Conservation (phyloP, 2,113 vertebrate genomes). For the Sakesphorus luctuosus region DNA sequence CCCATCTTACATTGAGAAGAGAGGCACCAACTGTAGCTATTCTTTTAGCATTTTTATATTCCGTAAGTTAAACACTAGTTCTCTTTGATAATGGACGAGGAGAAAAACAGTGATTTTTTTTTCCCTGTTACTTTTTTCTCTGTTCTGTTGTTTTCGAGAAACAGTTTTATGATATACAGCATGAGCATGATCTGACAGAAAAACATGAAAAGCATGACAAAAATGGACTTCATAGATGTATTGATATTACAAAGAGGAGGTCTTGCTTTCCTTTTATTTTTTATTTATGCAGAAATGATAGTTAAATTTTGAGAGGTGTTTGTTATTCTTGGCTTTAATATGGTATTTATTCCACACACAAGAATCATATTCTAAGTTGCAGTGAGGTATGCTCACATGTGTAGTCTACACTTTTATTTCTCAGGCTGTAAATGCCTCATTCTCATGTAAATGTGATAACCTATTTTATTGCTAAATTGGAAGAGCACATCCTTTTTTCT, state of each 20-base stretch:
- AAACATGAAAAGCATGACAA: background rate
- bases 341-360: background rate
- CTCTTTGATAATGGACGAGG: background rate
- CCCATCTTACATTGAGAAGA: background rate
- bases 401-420: background rate
- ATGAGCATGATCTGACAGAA: background rate
- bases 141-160: background rate
- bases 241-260: background rate
- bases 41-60: background rate
- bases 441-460: background rate
- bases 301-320: background rate
- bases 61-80: background rate
- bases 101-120: background rate
- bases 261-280: background rate
- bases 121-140: background rate
- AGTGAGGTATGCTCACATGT: background rate
- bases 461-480: background rate
- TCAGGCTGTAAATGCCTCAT: background rate
- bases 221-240: background rate
- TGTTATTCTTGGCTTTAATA: background rate
- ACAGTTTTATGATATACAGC: rapidly evolving
- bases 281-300: background rate
- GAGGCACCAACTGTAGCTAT: background rate
- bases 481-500: background rate
- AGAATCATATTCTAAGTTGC: background rate